phyloP scores from a whole-genome alignment of 2,797 vertebrate species.

The Artibeus jamaicensis region DNA sequence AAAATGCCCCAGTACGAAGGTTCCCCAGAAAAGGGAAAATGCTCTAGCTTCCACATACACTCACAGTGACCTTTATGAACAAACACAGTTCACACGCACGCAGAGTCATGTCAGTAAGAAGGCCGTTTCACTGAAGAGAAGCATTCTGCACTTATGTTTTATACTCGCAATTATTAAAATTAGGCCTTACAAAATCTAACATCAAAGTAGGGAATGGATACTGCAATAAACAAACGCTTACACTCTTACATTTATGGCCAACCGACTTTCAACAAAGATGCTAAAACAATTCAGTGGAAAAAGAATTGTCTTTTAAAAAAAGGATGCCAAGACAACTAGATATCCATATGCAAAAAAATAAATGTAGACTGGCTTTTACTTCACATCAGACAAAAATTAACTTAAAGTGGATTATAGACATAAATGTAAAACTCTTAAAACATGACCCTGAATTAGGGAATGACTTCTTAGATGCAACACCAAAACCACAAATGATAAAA shows the following conservation, averaged over 20 bases:
- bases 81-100: not conserved
- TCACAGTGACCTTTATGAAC: slow-evolving; percentile 9
- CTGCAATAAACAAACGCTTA: slow-evolving; percentile 39
- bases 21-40: slow-evolving; percentile 29
- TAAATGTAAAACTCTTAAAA: slow-evolving; percentile 4
- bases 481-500: slow-evolving; percentile 10
- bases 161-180: not conserved
- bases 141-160: not conserved
- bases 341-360: not conserved
- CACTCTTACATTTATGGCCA: not conserved
- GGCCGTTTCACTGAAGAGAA: not conserved
- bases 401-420: not conserved
- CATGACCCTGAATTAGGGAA: not conserved
- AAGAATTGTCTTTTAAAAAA: slow-evolving; percentile 4
- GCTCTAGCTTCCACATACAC: slow-evolving; percentile 15
- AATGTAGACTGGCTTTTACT: not conserved
- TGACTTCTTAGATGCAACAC: not conserved
- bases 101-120: not conserved
- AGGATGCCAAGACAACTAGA: not conserved
- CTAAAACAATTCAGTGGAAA: not conserved
- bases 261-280: not conserved
- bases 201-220: not conserved
- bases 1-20: slow-evolving; percentile 51
- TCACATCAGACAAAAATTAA: slow-evolving; percentile 20
- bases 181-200: not conserved